These are phyloP conservation scores for Albula goreensis DNA, from an alignment of 2,113 vertebrate genomes.

Conservation along the genomic window DNA sequence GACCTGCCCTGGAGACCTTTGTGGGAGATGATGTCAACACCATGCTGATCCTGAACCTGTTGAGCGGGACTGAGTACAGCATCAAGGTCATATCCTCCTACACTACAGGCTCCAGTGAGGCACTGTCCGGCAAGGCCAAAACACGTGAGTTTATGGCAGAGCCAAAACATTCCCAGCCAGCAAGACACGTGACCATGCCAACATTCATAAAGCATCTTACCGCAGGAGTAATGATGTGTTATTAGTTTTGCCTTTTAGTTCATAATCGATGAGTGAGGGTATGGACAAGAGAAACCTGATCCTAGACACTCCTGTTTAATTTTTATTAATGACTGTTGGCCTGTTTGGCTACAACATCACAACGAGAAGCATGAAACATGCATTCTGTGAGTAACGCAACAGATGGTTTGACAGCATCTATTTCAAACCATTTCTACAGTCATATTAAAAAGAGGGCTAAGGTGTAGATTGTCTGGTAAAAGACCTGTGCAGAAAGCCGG, in stretches of 20 bases:
- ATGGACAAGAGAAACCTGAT: not conserved
- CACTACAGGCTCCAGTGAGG: constrained; percentile 86
- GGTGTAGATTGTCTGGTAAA: too few relatives aligned
- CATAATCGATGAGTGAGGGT: too few relatives aligned
- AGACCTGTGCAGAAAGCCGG: too few relatives aligned
- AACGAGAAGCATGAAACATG: not conserved
- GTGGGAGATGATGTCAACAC: constrained; percentile 91
- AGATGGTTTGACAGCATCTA: too few relatives aligned
- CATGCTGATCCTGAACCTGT: constrained; percentile 90
- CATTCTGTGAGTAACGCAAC: not conserved
- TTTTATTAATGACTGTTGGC: too few relatives aligned
- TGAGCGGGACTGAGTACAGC: constrained; percentile 89
- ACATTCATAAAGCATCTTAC: too few relatives aligned
- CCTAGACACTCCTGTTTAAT: not conserved
- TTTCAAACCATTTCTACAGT: too few relatives aligned
- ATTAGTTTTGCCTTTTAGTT: too few relatives aligned
- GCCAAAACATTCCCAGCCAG: not conserved
- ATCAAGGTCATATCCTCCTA: constrained; percentile 93
- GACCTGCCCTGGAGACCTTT: constrained; percentile 89
- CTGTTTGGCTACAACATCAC: too few relatives aligned
- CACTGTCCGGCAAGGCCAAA: constrained; percentile 80
- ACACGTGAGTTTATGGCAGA: constrained; percentile 75
- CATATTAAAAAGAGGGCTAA: too few relatives aligned
- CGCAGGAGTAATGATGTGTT: too few relatives aligned
- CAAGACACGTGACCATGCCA: too few relatives aligned